Base-by-base conservation (phyloP, 2,888 invertebrate genomes). In the Glyphotaelius pellucidus region DNA sequence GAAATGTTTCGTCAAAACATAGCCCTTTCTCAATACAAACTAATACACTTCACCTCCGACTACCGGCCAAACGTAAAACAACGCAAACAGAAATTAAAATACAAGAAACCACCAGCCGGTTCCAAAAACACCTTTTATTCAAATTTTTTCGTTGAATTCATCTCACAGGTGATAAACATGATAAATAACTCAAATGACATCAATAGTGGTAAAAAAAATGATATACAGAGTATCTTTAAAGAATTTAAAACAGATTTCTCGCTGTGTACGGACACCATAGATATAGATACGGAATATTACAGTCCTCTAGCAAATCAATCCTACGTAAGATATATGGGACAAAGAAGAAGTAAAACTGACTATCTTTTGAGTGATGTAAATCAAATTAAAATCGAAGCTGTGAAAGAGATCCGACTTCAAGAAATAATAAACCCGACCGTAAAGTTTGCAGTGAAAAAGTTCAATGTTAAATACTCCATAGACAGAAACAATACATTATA, bases 261-360 rank as follows among this genome's bases (percentile, higher is more conserved):
- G 7, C 25, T 25, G 2, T 86, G 86, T 42, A 86, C 32, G n/a
- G 14, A 32, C n/a, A 42, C 12, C 4, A 12, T 86, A n/a, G n/a
- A n/a, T 30, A 15, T 38, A 86, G 30, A n/a, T n/a, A 86, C 86
- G 14, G 86, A 86, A 42, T 86, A 86, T 86, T 38, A 42, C 38
- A 38, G 14, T 32, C 42, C 35, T 42, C 47, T 86, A 30, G 25
- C 32, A 5, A 35, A 86, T 30, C 38, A 38, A 38, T 42, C 35
- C n/a, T 86, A 86, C 38, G 38, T 86, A 3, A 86, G 86, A 86
- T 86, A 86, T 12, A 38, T 86, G 86, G 86, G 86, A n/a, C 86
- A 86, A n/a, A 25, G 38, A 14, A 86, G 38, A 38, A 42, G 30
- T 12, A 12, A n/a, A 25, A 35, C 25, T 19, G 14, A 42, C 30